Base-by-base conservation (phyloP, 2,888 invertebrate genomes). In the Agapostemon virescens region DNA sequence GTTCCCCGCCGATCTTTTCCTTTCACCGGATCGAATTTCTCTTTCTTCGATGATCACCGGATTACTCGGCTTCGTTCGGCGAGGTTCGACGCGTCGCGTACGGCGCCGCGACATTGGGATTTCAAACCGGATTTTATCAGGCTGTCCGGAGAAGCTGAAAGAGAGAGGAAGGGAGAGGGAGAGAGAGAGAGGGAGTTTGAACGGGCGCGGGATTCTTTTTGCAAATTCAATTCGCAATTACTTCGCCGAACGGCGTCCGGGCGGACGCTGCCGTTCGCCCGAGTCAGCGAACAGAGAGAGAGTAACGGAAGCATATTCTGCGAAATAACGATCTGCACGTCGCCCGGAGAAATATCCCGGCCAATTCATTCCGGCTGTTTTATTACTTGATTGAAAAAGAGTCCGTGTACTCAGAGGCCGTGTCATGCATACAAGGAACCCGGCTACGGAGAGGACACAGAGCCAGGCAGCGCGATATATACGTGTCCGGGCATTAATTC, bases 361-460 rank as follows among this genome's bases (percentile, higher is more conserved):
- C 49, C 79, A 52, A 79, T 80, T 74, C 73, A 58, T 80, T 80
- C 40, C 49, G 52, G 9, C 58, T 61, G 79, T 80, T 80, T 80
- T 80, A 80, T 79, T 79, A 36, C 73, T 69, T 79, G 80, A 80
- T 80, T 80, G 80, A 73, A 80, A 80, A 79, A 79, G 79, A 79
- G 80, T 68, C 69, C 63, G 61, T 55, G 36, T 36, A 45, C 58
- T 79, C 77, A 49, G 15, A 40, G 36, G 55, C 42, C 67, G 68
- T 52, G 77, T 76, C 64, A 26, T 69, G 66, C 79, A 69, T 73
- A 79, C 80, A 45, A 73, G 79, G 69, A 42, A 30, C 64, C 45
- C 17, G 63, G 36, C 20, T 36, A 63, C n/a, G 45, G 49, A 75
- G 71, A 75, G 71, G 71, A 79, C 80, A 71, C n/a, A 69, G 74